Evolutionary conservation across 2,888 invertebrate species (phyloP).

Genomic region (Ernsta delagoae): DNA sequence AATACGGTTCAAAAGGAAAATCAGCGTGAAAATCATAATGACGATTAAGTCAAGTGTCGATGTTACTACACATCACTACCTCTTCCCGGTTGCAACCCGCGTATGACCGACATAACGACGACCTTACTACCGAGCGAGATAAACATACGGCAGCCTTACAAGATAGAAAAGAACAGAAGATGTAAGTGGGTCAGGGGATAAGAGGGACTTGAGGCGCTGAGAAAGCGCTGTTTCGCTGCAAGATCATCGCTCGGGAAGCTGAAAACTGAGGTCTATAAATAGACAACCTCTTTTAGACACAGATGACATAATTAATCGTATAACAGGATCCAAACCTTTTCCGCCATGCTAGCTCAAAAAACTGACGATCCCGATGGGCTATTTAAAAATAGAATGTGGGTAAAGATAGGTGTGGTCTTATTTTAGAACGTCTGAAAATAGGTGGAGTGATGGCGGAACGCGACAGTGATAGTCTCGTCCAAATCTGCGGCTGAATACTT

Average conservation of each 20-base stretch:
- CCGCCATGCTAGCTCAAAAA: not conserved
- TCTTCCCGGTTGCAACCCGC: constrained; percentile 74
- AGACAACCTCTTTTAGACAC: constrained; percentile 51
- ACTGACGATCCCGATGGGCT: not conserved
- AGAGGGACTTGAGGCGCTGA: constrained; percentile 64
- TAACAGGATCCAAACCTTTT: not conserved
- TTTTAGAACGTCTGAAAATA: constrained; percentile 30
- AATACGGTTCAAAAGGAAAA: constrained; percentile 8
- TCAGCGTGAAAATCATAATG: constrained; percentile 21
- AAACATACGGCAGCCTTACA: constrained; percentile 42
- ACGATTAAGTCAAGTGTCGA: constrained; percentile 33
- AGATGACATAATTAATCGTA: constrained; percentile 58
- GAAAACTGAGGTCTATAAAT: constrained; percentile 68
- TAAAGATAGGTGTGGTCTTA: constrained; percentile 28
- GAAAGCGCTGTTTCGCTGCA: constrained; percentile 70
- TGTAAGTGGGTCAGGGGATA: constrained; percentile 81
- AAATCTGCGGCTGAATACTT: not conserved
- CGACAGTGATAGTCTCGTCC: constrained; percentile 1
- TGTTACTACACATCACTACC: constrained; percentile 50
- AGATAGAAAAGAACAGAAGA: constrained; percentile 52
- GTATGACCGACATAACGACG: constrained; percentile 79
- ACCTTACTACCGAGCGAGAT: constrained; percentile 72
- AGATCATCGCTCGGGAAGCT: constrained; percentile 56
- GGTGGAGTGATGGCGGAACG: constrained; percentile 1
- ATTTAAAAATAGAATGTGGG: constrained; percentile 17